Percentiles rank a stretch among this genome's conserved stretches.
Conservation (phyloP, 2,888 invertebrate genomes). For the Norana najaformis region DNA sequence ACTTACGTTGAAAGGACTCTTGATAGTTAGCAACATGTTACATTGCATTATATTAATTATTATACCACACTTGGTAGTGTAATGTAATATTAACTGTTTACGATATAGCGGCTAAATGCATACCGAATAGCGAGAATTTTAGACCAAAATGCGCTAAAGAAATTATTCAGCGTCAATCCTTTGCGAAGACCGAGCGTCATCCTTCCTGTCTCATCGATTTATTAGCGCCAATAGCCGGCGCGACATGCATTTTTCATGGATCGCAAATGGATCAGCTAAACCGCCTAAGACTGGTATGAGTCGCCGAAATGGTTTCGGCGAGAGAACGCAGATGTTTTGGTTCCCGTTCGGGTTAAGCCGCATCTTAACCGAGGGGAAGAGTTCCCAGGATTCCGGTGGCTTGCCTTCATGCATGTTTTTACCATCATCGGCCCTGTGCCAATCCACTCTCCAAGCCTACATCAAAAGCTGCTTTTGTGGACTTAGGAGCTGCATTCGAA, state of each 20-base stretch:
- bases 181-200: neutral
- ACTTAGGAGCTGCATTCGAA: neutral
- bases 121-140: too few species aligned
- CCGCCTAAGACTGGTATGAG: neutral
- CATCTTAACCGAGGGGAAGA: neutral
- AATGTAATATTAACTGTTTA: too few species aligned
- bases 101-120: too few species aligned
- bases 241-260: conserved; percentile 13
- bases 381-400: neutral
- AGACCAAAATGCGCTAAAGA: too few species aligned
- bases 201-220: neutral
- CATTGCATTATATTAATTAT: too few species aligned
- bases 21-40: too few species aligned
- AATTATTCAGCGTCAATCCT: neutral
- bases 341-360: neutral
- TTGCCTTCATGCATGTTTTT: conserved; percentile 2
- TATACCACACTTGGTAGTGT: too few species aligned
- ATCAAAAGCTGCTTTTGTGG: neutral
- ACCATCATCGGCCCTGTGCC: neutral
- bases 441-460: neutral
- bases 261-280: conserved; percentile 7
- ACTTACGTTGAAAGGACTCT: neutral
- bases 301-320: neutral
- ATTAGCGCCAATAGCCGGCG: neutral
- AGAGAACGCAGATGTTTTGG: neutral